phyloP scores from a whole-genome alignment of 2,797 vertebrate species.

The Tadarida brasiliensis region DNA sequence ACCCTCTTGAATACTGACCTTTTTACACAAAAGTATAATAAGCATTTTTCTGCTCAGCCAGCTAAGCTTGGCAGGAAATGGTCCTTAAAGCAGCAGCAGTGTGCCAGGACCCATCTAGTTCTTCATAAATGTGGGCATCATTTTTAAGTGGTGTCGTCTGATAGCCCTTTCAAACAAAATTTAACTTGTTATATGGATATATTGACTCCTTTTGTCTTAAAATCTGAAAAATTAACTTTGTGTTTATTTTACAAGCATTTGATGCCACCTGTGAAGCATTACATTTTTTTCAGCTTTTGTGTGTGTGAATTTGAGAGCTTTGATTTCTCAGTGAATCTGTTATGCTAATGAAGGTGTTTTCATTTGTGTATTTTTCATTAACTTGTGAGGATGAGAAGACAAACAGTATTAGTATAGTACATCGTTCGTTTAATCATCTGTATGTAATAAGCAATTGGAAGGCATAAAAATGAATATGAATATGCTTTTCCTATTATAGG shows the following conservation, averaged over 20 bases:
- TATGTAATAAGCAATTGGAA: conserved; percentile 31
- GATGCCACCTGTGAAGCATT: neutral
- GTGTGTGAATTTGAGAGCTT: neutral
- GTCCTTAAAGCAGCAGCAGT: neutral
- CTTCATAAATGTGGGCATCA: neutral
- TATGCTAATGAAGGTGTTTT: conserved; percentile 24
- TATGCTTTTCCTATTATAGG: neutral
- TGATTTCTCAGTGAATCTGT: neutral
- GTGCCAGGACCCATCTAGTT: neutral
- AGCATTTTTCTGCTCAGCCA: neutral
- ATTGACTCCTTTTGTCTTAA: neutral
- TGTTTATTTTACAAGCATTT: neutral
- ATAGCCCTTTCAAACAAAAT: neutral
- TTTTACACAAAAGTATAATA: neutral
- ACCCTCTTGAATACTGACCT: neutral
- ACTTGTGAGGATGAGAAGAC: neutral
- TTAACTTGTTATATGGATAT: neutral
- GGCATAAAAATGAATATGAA: neutral
- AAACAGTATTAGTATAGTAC: neutral
- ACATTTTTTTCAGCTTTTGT: neutral
- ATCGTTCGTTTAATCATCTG: conserved; percentile 21
- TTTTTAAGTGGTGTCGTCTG: neutral
- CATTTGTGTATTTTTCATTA: conserved; percentile 39
- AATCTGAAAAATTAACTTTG: neutral
- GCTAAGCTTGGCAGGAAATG: neutral